Evolutionary conservation across 1,140 invertebrate species (phyloP).

Genomic region (Gonioctena quinquepunctata): DNA sequence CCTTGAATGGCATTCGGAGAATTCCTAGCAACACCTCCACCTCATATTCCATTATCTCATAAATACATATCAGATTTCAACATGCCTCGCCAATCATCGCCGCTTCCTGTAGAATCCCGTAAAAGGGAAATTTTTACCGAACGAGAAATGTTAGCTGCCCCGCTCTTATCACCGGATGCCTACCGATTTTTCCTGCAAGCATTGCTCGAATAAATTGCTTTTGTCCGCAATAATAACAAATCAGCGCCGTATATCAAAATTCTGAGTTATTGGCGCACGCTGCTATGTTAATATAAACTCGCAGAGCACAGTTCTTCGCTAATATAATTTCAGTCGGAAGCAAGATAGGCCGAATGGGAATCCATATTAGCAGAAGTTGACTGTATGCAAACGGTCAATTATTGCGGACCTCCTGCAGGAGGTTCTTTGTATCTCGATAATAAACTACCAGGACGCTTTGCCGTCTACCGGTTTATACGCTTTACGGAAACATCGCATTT

Average conservation of each 20-base stretch:
- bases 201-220: background rate
- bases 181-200: background rate
- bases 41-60: background rate
- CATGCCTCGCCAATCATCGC: background rate
- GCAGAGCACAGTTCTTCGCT: background rate
- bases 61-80: background rate
- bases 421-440: background rate
- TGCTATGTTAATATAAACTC: background rate
- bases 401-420: background rate
- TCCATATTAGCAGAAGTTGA: background rate
- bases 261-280: background rate
- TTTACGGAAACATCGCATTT: too few species aligned
- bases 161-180: conserved; percentile 1
- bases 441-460: background rate
- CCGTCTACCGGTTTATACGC: too few species aligned
- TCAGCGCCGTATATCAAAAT: conserved; percentile 3
- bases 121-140: background rate
- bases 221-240: conserved; percentile 5
- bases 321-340: background rate
- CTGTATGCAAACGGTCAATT: background rate
- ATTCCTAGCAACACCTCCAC: background rate
- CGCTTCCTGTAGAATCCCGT: background rate
- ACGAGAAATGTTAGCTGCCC: background rate
- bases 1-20: background rate
- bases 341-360: background rate